phyloP scores from a whole-genome alignment of 2,888 invertebrate species.

The Ectemnius lituratus region DNA sequence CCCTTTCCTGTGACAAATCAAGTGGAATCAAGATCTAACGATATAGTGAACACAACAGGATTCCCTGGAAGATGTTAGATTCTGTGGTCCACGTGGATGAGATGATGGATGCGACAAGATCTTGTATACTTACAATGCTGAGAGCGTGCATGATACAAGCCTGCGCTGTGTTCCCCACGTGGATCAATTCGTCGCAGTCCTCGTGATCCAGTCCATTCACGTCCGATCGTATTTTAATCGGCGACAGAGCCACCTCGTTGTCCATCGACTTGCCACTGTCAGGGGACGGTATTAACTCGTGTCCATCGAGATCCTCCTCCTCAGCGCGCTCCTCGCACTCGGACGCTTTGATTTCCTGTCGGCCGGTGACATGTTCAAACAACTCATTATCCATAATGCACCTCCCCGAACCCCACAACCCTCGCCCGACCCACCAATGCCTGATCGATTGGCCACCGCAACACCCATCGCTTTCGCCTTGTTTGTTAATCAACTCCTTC shows the following conservation, averaged over 20 bases:
- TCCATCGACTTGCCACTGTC: slow-evolving; percentile 80
- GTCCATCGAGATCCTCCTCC: slow-evolving; percentile 79
- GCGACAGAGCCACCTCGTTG: slow-evolving; percentile 78
- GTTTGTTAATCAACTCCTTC: too few relatives aligned
- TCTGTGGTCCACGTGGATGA: too few relatives aligned
- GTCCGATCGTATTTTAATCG: slow-evolving; percentile 72
- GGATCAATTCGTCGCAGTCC: slow-evolving; percentile 80
- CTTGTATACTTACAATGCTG: slow-evolving; percentile 78
- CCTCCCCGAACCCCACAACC: too few relatives aligned
- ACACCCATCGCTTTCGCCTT: too few relatives aligned
- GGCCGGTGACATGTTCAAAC: too few relatives aligned
- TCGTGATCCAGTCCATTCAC: slow-evolving; percentile 78
- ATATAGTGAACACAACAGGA: too few relatives aligned
- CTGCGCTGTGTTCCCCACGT: slow-evolving; percentile 78
- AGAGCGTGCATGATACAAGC: slow-evolving; percentile 80
- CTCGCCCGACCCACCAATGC: too few relatives aligned
- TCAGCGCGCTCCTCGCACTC: slow-evolving; percentile 76
- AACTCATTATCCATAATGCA: too few relatives aligned
- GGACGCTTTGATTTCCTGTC: slow-evolving; percentile 67
- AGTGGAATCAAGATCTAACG: too few relatives aligned
- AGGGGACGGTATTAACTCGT: slow-evolving; percentile 79
- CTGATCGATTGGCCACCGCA: too few relatives aligned
- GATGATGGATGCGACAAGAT: neutral
- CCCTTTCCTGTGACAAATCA: too few relatives aligned
- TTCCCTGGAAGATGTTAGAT: too few relatives aligned